Evolutionary conservation across 2,888 invertebrate genomes (phyloP).

Genomic region (Miltochrista miniata): DNA sequence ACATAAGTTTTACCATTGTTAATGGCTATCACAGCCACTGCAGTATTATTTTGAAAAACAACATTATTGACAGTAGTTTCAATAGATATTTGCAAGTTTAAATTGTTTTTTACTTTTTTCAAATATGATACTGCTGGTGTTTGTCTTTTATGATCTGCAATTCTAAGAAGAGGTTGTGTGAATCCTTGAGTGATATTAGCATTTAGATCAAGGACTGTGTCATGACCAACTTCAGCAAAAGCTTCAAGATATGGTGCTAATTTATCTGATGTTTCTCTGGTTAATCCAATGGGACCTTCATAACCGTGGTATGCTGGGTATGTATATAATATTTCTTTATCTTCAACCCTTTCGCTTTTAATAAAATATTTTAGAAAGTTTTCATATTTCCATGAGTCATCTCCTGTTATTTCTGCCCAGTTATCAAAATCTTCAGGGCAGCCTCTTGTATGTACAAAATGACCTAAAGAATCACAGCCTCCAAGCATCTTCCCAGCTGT

Average conservation of each 20-base stretch:
- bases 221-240: slow-evolving; percentile 23
- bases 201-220: slow-evolving; percentile 21
- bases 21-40: slow-evolving; percentile 19
- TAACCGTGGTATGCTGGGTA: slow-evolving; percentile 15
- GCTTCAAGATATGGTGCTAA: slow-evolving; percentile 14
- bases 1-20: slow-evolving; percentile 12
- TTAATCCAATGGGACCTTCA: slow-evolving; percentile 16
- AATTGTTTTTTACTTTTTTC: slow-evolving; percentile 4
- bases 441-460: slow-evolving; percentile 6
- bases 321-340: slow-evolving; percentile 5
- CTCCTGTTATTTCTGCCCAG: slow-evolving; percentile 9
- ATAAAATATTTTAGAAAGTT: slow-evolving; percentile 17
- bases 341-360: slow-evolving; percentile 16
- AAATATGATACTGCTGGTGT: slow-evolving; percentile 21
- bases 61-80: slow-evolving; percentile 24
- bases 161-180: slow-evolving; percentile 13
- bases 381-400: slow-evolving; percentile 12
- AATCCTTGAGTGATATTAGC: slow-evolving; percentile 18
- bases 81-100: slow-evolving; percentile 20
- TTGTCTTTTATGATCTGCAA: slow-evolving; percentile 19
- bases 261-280: slow-evolving; percentile 7
- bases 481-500: slow-evolving; percentile 20
- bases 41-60: slow-evolving; percentile 13
- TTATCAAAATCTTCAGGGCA: slow-evolving; percentile 1
- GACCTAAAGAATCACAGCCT: slow-evolving; percentile 15